phyloP scores from a whole-genome alignment of 1,140 invertebrate species.

The Dryas iulia region DNA sequence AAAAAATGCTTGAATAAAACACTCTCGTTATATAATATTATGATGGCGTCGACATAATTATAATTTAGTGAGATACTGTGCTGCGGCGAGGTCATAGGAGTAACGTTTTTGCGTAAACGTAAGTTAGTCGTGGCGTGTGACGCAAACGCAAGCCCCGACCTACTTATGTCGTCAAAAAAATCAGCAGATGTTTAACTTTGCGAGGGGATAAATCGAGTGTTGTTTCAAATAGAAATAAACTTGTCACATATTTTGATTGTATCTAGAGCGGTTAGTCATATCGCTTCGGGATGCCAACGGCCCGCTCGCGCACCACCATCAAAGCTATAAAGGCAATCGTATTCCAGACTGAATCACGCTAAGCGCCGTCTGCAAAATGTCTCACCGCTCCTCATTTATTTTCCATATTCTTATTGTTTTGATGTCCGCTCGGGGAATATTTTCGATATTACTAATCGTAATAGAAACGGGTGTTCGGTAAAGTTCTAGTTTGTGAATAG shows the following conservation, averaged over 20 bases:
- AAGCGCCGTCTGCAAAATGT: slow-evolving; percentile 80
- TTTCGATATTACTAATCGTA: slow-evolving; percentile 18
- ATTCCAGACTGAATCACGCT: slow-evolving; percentile 72
- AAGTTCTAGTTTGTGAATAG: slow-evolving; percentile 3
- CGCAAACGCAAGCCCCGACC: slow-evolving; percentile 74
- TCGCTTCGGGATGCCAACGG: slow-evolving; percentile 72
- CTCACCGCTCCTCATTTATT: slow-evolving; percentile 67
- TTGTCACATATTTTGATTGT: slow-evolving; percentile 80
- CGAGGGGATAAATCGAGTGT: slow-evolving; percentile 72
- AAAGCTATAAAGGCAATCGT: slow-evolving; percentile 74
- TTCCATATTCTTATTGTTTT: slow-evolving; percentile 33
- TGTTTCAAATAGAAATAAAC: slow-evolving; percentile 79
- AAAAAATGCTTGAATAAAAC: not conserved
- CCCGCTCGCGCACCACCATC: slow-evolving; percentile 56
- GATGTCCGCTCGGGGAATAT: slow-evolving; percentile 22
- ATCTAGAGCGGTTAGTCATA: slow-evolving; percentile 79
- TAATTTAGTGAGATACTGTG: slow-evolving; percentile 22
- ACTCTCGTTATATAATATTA: not conserved
- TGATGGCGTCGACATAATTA: slow-evolving; percentile 10
- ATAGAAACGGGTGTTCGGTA: not conserved
- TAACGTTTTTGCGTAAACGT: slow-evolving; percentile 74
- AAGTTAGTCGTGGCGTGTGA: slow-evolving; percentile 57
- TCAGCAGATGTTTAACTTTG: slow-evolving; percentile 74
- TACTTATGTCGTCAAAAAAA: slow-evolving; percentile 78
- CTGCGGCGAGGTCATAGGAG: slow-evolving; percentile 44